Evolutionary conservation across 2,888 invertebrate genomes (phyloP).

Genomic region (Apotomis capreana): DNA sequence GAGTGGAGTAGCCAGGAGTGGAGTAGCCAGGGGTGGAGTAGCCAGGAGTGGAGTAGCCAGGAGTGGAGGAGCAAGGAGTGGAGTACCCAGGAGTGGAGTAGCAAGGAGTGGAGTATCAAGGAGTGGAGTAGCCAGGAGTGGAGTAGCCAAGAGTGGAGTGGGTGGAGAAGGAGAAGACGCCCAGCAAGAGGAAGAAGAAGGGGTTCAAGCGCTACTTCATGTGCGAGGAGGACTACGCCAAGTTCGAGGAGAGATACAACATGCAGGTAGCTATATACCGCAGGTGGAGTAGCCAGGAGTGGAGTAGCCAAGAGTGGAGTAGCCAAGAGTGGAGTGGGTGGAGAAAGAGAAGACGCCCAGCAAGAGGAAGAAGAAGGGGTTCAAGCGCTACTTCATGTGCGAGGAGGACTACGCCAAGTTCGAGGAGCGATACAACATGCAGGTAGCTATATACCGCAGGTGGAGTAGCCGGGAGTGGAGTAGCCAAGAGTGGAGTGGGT

Average conservation of each 20-base stretch:
- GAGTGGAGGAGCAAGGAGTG: constrained; percentile 27
- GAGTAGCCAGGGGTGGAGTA: constrained; percentile 31
- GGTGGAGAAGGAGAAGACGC: constrained; percentile 23
- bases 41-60: background rate
- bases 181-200: constrained; percentile 29
- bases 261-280: constrained; percentile 2
- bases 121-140: background rate
- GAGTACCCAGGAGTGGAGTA: constrained; percentile 24
- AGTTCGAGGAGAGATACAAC: constrained; percentile 38
- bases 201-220: constrained; percentile 39
- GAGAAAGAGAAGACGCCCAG: constrained; percentile 14
- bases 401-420: constrained; percentile 37
- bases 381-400: constrained; percentile 39
- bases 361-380: constrained; percentile 33
- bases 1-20: constrained; percentile 24
- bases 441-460: background rate
- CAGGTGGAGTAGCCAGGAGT: background rate
- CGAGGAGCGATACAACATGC: constrained; percentile 37
- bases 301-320: constrained; percentile 14
- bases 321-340: constrained; percentile 1
- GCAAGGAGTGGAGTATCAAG: too few species aligned
- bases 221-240: constrained; percentile 36
- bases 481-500: too few species aligned
- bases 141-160: constrained; percentile 30
- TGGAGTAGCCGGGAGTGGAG: background rate